Percentiles rank a stretch among this genome's conserved stretches.
Evolutionary conservation across 2,797 vertebrate species (phyloP).

Genomic region (Phrynocephalus vlangalii): DNA sequence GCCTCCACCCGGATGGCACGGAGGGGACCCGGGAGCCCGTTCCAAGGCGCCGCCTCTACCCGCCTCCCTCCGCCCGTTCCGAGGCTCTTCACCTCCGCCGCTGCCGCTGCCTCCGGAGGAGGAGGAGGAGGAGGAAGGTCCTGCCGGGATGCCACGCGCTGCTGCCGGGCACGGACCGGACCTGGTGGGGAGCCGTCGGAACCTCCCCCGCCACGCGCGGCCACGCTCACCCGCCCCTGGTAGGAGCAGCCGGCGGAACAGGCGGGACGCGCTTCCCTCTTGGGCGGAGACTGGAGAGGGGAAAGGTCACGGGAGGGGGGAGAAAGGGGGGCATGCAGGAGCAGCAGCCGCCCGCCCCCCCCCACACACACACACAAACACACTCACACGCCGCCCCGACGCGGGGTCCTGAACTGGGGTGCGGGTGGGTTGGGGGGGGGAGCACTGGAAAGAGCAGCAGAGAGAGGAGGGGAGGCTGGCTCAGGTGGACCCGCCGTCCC

Average conservation of each 20-base stretch:
- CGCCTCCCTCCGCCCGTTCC: too few relatives aligned
- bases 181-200: background rate
- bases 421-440: too few relatives aligned
- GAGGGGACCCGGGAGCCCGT: too few relatives aligned
- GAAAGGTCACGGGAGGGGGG: slow-evolving; percentile 50
- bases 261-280: slow-evolving; percentile 54
- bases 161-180: background rate
- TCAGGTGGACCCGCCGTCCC: background rate
- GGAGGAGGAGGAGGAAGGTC: background rate
- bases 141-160: too few relatives aligned
- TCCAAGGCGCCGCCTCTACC: background rate
- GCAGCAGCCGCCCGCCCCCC: too few relatives aligned
- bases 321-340: rapidly evolving
- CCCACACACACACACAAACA: too few relatives aligned
- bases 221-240: background rate
- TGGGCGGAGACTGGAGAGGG: slow-evolving; percentile 44
- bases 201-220: background rate
- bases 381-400: too few relatives aligned
- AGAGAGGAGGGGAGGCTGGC: background rate
- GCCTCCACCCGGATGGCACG: background rate
- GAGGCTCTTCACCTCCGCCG: too few relatives aligned
- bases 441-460: too few relatives aligned
- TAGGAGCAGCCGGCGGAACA: slow-evolving; percentile 65
- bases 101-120: too few relatives aligned
- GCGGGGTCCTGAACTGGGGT: too few relatives aligned